Percentiles rank a stretch among this genome's conserved stretches.
These are phyloP conservation scores for Bibio marci DNA, from an alignment of 2,888 invertebrate genomes.

Conservation along the genomic window DNA sequence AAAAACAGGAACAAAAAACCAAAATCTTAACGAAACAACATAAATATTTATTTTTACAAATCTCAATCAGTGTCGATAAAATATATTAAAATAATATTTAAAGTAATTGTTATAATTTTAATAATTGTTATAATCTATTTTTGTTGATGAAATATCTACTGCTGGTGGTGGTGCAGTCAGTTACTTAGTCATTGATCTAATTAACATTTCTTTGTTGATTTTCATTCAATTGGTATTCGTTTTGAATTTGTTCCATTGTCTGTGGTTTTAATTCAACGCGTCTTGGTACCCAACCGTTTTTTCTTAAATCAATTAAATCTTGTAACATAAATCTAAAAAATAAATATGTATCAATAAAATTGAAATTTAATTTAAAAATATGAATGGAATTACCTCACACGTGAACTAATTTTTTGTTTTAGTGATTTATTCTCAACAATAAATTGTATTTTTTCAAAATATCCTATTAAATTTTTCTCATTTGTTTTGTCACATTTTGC, in stretches of 20 bases:
- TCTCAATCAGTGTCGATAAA: too few relatives aligned
- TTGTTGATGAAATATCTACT: too few relatives aligned
- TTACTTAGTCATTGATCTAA: too few relatives aligned
- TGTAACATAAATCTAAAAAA: slow-evolving; percentile 53
- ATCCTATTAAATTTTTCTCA: slow-evolving; percentile 30
- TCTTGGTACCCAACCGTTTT: slow-evolving; percentile 69
- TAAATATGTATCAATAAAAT: slow-evolving; percentile 11
- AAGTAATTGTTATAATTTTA: too few relatives aligned
- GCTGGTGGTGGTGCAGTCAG: too few relatives aligned
- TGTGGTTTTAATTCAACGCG: slow-evolving; percentile 79
- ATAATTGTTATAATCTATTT: too few relatives aligned
- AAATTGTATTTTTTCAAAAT: slow-evolving; percentile 50
- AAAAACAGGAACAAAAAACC: too few relatives aligned
- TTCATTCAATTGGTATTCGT: slow-evolving; percentile 48
- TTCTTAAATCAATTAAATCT: slow-evolving; percentile 79
- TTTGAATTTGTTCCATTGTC: slow-evolving; percentile 86
- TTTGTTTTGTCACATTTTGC: slow-evolving; percentile 18
- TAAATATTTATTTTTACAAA: too few relatives aligned
- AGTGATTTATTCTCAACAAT: slow-evolving; percentile 46
- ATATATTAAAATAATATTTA: too few relatives aligned
- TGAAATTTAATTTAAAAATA: too few relatives aligned
- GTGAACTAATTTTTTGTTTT: slow-evolving; percentile 26
- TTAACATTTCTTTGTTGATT: too few relatives aligned
- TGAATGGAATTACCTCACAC: slow-evolving; percentile 14
- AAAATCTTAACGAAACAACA: too few relatives aligned